A percentile compares a stretch with the other conserved stretches of the same genome.
These are phyloP conservation scores for Micromussa lordhowensis DNA, from an alignment of 92 coral and sea anemone genomes.

Conservation along the genomic window DNA sequence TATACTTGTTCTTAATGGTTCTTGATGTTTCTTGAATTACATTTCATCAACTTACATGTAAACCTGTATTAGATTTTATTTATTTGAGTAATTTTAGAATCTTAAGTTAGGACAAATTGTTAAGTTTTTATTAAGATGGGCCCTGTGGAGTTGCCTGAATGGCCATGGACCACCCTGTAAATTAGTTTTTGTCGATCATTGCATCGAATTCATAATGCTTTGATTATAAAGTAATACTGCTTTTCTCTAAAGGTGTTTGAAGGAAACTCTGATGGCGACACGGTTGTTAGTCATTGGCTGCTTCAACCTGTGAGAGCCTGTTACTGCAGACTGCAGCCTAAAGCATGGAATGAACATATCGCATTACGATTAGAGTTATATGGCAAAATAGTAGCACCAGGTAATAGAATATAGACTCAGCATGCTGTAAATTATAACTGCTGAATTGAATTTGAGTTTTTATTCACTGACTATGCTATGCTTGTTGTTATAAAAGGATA, in stretches of 20 bases:
- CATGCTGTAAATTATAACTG: neutral
- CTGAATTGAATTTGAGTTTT: neutral
- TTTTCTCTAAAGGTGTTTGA: conserved; percentile 69
- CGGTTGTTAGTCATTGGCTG: conserved; percentile 69
- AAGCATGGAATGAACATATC: conserved; percentile 87
- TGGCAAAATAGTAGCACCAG: conserved; percentile 70
- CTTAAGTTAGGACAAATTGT: too few relatives aligned
- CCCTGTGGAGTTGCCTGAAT: too few relatives aligned
- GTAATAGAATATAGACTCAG: conserved; percentile 50
- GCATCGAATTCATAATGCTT: neutral
- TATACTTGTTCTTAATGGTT: too few relatives aligned
- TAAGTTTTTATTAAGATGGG: too few relatives aligned
- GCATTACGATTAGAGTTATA: conserved; percentile 79
- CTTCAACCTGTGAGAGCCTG: conserved; percentile 69
- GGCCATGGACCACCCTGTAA: too few relatives aligned
- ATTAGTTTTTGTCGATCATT: neutral
- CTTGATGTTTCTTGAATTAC: too few relatives aligned
- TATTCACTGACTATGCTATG: neutral
- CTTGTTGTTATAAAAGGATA: too few relatives aligned
- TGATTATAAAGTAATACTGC: neutral
- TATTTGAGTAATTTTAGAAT: too few relatives aligned
- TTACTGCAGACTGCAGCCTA: conserved; percentile 72
- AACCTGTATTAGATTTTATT: too few relatives aligned
- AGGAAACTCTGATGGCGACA: conserved; percentile 79
- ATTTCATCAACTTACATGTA: too few relatives aligned